These are phyloP conservation scores for Ochropleura plecta DNA, from an alignment of 2,888 invertebrate genomes.

Conservation along the genomic window DNA sequence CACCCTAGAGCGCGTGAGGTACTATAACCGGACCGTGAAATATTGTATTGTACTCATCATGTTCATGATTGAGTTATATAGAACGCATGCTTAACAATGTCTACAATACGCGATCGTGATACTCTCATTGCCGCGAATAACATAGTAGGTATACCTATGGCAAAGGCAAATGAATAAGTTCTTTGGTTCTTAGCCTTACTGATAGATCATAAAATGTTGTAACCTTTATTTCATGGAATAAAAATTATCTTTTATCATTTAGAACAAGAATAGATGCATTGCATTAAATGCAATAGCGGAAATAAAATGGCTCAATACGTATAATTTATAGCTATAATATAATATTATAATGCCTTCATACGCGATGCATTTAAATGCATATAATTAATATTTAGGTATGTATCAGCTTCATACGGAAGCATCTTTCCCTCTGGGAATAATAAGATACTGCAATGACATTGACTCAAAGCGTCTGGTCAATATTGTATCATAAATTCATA, in stretches of 20 bases:
- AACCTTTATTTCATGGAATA: background rate
- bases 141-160: background rate
- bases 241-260: background rate
- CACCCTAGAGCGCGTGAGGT: conserved; percentile 25
- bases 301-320: conserved; percentile 27
- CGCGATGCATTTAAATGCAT: conserved; percentile 38
- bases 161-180: background rate
- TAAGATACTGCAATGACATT: conserved; percentile 39
- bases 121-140: conserved; percentile 1
- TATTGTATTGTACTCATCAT: conserved; percentile 9
- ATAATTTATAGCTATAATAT: conserved; percentile 26
- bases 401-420: conserved; percentile 50
- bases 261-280: background rate
- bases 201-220: background rate
- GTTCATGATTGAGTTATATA: background rate
- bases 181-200: background rate
- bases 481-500: conserved; percentile 17
- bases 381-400: conserved; percentile 40
- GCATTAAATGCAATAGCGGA: conserved; percentile 16
- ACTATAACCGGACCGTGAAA: conserved; percentile 42
- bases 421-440: conserved; percentile 53
- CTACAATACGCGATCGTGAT: conserved; percentile 28
- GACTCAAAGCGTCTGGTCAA: conserved; percentile 26
- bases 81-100: background rate
- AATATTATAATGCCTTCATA: conserved; percentile 41